phyloP scores from a whole-genome alignment of 2,113 vertebrate species.

The Cottus gobio region DNA sequence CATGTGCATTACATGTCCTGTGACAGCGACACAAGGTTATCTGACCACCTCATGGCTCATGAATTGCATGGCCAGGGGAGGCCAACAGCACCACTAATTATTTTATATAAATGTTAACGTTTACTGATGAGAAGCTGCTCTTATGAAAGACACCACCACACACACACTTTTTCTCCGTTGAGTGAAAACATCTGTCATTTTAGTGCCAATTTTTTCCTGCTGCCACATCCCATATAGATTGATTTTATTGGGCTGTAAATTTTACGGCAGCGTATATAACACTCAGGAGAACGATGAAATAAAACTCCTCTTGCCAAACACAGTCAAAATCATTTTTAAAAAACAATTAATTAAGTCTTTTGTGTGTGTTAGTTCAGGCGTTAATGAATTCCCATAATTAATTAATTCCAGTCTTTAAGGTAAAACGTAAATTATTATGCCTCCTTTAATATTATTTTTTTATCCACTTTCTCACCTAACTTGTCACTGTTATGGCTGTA shows the following conservation, averaged over 20 bases:
- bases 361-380: neutral
- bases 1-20: neutral
- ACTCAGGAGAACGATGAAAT: slow-evolving; percentile 1
- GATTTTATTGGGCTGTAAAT: slow-evolving; percentile 43
- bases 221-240: slow-evolving; percentile 32
- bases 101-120: slow-evolving; percentile 14
- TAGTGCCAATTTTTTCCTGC: slow-evolving; percentile 10
- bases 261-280: slow-evolving; percentile 28
- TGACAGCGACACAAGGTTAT: neutral
- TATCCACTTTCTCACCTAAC: neutral
- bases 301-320: slow-evolving; percentile 15
- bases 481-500: neutral
- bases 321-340: slow-evolving; percentile 16
- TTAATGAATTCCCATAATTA: slow-evolving; percentile 24
- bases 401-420: neutral
- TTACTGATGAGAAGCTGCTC: neutral
- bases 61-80: neutral
- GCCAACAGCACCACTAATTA: neutral
- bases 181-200: slow-evolving; percentile 30
- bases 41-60: neutral
- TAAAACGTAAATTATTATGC: neutral
- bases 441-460: neutral
- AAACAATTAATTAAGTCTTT: slow-evolving; percentile 10
- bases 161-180: neutral
- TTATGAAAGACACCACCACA: neutral